Evolutionary conservation across 2,888 invertebrate genomes (phyloP), one percentile per base, ranked within the genome.

Genomic region (Amaurobius ferox): DNA sequence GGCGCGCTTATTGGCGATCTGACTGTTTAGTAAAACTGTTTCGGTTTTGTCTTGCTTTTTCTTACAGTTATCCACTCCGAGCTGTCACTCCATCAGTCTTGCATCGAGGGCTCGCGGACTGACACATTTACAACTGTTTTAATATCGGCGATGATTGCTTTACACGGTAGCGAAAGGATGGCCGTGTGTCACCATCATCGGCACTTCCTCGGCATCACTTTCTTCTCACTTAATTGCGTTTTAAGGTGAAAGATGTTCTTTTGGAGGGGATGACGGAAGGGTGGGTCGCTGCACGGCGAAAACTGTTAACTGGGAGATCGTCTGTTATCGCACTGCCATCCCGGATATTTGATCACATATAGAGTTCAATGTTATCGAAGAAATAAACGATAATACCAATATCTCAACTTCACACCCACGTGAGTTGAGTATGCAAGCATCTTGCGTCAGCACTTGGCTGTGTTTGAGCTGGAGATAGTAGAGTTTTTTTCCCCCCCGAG

Each of bases 351-450:
- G 73, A 55, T 80, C 73, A 26, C 32, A 32, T 32, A 44, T n/a
- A n/a, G 11, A 68, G 68, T 68, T 64, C 67, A 80, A 44, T 67
- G 72, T 73, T 64, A 30, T 48, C 73, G 64, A 73, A 32, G 55
- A 66, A 62, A 79, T 48, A 32, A 28, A 55, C 35, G 80, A 80
- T 80, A 80, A 73, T 73, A n/a, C 73, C 44, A 35, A 23, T 81
- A 77, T 83, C 71, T 85, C 77, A 19, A 72, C 55, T 85, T 85
- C 77, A 85, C 83, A 77, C 77, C 83, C 83, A 85, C 83, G 83
- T 85, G 76, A 76, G 35, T 35, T 13, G 35, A 61, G 40, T 48
- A 30, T 48, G 62, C 35, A 16, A 0, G 6, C 44, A 67, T 30
- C 71, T 77, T 85, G 83, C 83, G 72, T 85, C 77, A 85, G 71